Base-by-base conservation (phyloP, 2,888 invertebrate species). In the Sepiola atlantica region DNA sequence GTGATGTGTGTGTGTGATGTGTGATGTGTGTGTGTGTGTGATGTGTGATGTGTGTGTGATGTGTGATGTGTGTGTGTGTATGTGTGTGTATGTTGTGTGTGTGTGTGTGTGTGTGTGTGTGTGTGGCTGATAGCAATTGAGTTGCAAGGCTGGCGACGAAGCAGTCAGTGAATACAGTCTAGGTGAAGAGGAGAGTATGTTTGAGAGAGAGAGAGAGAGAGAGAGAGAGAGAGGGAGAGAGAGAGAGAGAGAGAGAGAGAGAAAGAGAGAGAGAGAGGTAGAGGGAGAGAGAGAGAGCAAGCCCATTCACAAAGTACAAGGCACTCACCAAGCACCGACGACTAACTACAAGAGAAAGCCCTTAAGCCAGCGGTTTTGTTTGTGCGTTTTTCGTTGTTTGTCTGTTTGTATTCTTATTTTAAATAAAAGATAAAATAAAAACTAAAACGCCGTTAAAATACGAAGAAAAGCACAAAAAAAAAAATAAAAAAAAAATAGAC, bases 261-360 rank as follows among this genome's bases (percentile, higher is more conserved):
- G n/a, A 35, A 90, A 45, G 45, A 8, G 45, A 45, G 45, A 8
- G 45, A 45, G 35, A 90, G 16, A 16, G n/a, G 35, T 90, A 45
- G 45, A 8, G 45, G 8, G 45, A 8, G 45, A 45, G 35, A 90
- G 16, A 16, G n/a, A 35, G 14, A 55, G 55, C n/a, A 57, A 35
- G 20, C 35, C 35, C 24, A 61, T 35, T 28, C 24, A 24, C 93
- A 61, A 20, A 93, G n/a, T 55, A 77, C 77, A 92, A 55, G 54
- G 92, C 54, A 35, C 24, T 92, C 92, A 92, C 92, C 92, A 92
- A 92, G 55, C 55, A 92, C 28, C 3, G 55, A 92, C 45, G 35
- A 92, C 92, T 55, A 92, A 92, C 92, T 55, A 92, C 32, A 45
- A 77, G n/a, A 77, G 77, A 77, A n/a, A 77, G n/a, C 77, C 77